Evolutionary conservation across 2,113 vertebrate genomes (phyloP).

Genomic region (Onychostruthus taczanowskii): DNA sequence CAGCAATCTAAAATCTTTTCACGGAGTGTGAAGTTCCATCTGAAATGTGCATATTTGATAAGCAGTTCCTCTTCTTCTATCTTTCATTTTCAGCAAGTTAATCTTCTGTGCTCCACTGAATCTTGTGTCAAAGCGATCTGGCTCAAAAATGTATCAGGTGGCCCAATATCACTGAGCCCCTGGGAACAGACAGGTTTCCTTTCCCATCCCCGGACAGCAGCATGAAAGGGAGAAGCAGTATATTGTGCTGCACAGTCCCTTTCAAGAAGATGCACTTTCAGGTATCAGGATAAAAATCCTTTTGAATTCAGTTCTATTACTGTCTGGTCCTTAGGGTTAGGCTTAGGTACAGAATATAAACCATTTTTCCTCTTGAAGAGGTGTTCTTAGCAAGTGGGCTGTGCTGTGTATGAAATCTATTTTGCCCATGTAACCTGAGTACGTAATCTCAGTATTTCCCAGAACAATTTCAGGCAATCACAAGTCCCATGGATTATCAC

Average conservation of each 20-base stretch:
- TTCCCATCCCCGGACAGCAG: neutral
- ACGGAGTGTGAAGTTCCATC: conserved; percentile 78
- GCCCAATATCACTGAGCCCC: neutral
- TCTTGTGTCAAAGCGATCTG: conserved; percentile 1
- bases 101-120: conserved; percentile 70
- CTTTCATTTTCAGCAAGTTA: conserved; percentile 79
- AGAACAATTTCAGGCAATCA: neutral
- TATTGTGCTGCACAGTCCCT: neutral
- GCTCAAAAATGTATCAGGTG: conserved; percentile 41
- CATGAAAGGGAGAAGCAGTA: neutral
- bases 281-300: neutral
- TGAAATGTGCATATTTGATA: conserved; percentile 84
- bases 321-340: neutral
- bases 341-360: neutral
- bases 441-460: neutral
- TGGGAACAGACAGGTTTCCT: neutral
- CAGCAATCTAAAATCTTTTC: conserved; percentile 85
- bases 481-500: neutral
- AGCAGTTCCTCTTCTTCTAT: conserved; percentile 68
- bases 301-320: neutral
- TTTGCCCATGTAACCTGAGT: fast-evolving
- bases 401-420: neutral
- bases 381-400: neutral
- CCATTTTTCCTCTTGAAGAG: neutral
- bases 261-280: neutral